These are phyloP conservation scores for Pristionchus exspectatus DNA, from an alignment of 2,888 invertebrate genomes.

Conservation along the genomic window DNA sequence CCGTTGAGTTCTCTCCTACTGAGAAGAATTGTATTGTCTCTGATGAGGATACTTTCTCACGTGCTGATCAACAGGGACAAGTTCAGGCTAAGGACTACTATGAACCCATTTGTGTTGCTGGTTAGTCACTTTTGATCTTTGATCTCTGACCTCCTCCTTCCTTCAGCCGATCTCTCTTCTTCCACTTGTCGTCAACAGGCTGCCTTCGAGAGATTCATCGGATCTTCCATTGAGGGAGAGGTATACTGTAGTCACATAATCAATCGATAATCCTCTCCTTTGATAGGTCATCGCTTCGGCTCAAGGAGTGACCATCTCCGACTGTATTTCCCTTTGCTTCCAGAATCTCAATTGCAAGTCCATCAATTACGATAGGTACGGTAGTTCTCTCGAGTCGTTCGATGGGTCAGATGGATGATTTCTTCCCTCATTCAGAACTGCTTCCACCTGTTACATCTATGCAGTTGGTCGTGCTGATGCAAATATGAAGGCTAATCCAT, in stretches of 20 bases:
- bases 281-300: constrained; percentile 76
- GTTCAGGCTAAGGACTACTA: constrained; percentile 78
- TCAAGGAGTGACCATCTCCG: constrained; percentile 78
- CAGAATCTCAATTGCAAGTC: constrained; percentile 79
- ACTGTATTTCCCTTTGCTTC: constrained; percentile 79
- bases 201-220: constrained; percentile 78
- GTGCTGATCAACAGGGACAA: constrained; percentile 79
- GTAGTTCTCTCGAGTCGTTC: not conserved
- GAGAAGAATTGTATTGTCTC: constrained; percentile 79
- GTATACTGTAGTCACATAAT: constrained; percentile 51
- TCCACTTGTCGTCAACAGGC: constrained; percentile 79
- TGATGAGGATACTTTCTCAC: constrained; percentile 79
- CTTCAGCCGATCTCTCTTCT: constrained; percentile 77
- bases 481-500: constrained; percentile 76
- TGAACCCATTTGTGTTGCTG: constrained; percentile 79
- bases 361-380: constrained; percentile 77
- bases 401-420: constrained; percentile 17
- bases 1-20: constrained; percentile 78
- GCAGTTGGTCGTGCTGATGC: constrained; percentile 75
- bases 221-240: constrained; percentile 77
- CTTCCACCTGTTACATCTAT: constrained; percentile 78
- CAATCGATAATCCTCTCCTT: not conserved
- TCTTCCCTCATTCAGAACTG: constrained; percentile 63
- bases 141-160: not conserved
- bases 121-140: constrained; percentile 61